Conservation (phyloP, 2,113 vertebrate genomes). For the Eira barbara region DNA sequence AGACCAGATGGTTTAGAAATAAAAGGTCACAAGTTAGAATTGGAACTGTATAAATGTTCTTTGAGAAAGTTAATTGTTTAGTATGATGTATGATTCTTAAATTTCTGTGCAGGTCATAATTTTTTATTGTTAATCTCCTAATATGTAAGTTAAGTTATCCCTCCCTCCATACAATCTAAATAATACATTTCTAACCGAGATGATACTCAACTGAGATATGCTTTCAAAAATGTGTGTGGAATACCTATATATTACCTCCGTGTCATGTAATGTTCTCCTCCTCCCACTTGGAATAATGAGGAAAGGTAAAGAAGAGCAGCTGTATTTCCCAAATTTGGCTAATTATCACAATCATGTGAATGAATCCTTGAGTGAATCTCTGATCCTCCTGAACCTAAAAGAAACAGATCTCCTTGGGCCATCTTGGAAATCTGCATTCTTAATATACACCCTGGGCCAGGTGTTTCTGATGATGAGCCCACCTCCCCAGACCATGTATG, state of each 20-base stretch:
- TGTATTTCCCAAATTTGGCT: background rate
- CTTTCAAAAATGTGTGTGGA: background rate
- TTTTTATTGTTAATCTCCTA: background rate
- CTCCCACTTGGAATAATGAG: background rate
- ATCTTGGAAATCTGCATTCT: background rate
- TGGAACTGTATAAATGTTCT: background rate
- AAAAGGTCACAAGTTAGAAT: background rate
- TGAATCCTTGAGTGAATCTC: background rate
- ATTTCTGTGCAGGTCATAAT: background rate
- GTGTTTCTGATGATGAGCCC: background rate
- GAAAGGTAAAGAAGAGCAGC: background rate
- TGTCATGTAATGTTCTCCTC: background rate
- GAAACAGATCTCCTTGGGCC: background rate
- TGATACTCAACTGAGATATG: background rate
- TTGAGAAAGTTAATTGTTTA: background rate
- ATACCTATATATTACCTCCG: background rate
- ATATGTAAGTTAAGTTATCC: background rate
- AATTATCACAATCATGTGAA: background rate
- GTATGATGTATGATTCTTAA: background rate
- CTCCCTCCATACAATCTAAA: background rate
- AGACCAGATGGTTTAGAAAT: background rate
- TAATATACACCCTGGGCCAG: background rate
- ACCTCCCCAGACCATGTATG: fast-evolving
- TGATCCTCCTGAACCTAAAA: background rate
- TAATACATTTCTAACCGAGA: background rate